phyloP scores from a whole-genome alignment of 64 coral and sea anemone genomes.

The Montipora capricornis region DNA sequence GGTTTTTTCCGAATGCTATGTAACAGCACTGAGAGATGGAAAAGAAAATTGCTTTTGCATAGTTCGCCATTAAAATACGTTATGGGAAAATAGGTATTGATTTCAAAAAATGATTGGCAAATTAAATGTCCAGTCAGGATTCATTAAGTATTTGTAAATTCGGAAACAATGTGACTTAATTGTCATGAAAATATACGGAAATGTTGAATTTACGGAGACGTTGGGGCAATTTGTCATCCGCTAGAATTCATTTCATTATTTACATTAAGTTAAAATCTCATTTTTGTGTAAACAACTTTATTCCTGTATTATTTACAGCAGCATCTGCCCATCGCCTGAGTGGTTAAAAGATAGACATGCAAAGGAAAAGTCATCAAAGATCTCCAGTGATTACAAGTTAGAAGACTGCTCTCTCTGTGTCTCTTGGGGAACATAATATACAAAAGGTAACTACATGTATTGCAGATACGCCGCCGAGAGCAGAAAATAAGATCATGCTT shows the following conservation, averaged over 20 bases:
- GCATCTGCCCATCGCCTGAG: background rate
- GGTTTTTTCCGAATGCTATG: background rate
- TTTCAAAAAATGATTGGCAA: background rate
- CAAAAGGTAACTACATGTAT: background rate
- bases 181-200: background rate
- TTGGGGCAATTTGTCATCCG: background rate
- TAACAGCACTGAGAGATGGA: background rate
- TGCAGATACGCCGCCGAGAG: too few relatives aligned
- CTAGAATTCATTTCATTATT: constrained; percentile 19
- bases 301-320: background rate
- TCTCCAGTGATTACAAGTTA: background rate
- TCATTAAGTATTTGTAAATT: constrained; percentile 42
- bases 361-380: background rate
- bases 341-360: background rate
- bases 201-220: background rate
- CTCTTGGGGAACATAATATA: background rate
- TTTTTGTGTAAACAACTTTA: constrained; percentile 21
- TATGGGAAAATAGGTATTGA: background rate
- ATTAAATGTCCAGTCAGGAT: constrained; percentile 30
- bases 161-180: constrained; percentile 9
- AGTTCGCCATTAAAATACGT: background rate
- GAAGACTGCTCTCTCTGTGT: background rate
- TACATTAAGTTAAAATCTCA: background rate
- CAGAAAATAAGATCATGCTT: too few relatives aligned
- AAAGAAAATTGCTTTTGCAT: too few relatives aligned